Conservation (phyloP, 2,888 invertebrate species). For the Drosophila kokeensis region DNA sequence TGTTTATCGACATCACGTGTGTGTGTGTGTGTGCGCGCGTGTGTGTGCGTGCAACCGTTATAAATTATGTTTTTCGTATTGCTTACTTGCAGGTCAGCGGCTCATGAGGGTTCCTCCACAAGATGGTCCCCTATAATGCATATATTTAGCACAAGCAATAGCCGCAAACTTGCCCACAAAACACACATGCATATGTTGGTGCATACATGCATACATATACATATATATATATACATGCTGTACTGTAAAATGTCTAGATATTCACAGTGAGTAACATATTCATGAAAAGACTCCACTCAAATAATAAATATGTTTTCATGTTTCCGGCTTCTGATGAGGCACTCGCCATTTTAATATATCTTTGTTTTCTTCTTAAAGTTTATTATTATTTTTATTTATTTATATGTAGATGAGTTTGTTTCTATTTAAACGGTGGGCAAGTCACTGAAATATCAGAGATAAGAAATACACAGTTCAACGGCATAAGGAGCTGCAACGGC, state of each 20-base stretch:
- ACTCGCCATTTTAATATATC: neutral
- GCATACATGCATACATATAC: neutral
- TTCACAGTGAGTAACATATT: conserved; percentile 3
- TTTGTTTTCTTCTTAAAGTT: neutral
- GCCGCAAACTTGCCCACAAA: neutral
- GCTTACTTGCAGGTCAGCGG: conserved; percentile 1
- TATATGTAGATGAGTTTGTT: neutral
- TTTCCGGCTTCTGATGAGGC: neutral
- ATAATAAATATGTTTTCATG: neutral
- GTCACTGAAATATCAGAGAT: neutral
- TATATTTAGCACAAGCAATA: conserved; percentile 25
- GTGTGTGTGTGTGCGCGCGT: conserved; percentile 2
- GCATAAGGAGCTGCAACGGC: neutral
- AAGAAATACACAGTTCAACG: neutral
- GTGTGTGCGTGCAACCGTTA: conserved; percentile 35
- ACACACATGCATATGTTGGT: neutral
- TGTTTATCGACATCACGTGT: conserved; percentile 28
- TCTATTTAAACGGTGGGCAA: neutral
- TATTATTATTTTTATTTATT: neutral
- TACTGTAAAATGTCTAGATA: neutral
- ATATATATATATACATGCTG: neutral
- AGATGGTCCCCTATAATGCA: conserved; percentile 51
- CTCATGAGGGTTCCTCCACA: conserved; percentile 36
- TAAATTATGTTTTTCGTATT: conserved; percentile 16
- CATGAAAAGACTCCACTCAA: neutral